These are phyloP conservation scores for Neofelis nebulosa DNA, from an alignment of 2,113 vertebrate genomes.

Conservation along the genomic window DNA sequence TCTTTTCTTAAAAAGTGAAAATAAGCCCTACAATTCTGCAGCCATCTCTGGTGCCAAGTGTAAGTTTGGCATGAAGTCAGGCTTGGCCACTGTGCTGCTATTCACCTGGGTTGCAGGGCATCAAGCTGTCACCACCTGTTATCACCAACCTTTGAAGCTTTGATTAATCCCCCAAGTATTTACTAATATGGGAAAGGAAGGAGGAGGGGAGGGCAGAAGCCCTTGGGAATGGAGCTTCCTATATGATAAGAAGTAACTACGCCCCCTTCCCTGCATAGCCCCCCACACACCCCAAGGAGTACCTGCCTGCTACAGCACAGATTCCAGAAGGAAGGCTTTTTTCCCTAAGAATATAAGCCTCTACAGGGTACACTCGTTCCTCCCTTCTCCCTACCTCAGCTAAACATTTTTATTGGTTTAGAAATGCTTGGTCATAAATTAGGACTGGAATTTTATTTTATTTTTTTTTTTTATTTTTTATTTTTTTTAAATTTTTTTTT, in stretches of 20 bases:
- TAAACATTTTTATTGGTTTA: background rate
- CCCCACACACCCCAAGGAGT: background rate
- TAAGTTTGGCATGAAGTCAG: background rate
- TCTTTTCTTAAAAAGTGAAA: background rate
- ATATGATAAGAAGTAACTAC: background rate
- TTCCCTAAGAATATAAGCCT: background rate
- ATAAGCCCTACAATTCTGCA: background rate
- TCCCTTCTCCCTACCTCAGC: background rate
- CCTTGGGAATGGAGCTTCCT: background rate
- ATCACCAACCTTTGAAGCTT: background rate
- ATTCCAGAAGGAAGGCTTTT: background rate
- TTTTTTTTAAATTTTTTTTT: too few species aligned
- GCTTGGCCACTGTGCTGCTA: background rate
- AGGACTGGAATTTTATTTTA: background rate
- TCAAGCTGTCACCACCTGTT: background rate
- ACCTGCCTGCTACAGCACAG: background rate
- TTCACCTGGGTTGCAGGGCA: background rate
- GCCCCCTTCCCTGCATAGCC: too few species aligned
- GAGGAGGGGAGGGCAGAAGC: background rate
- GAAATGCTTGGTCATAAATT: background rate
- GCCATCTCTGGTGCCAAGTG: background rate
- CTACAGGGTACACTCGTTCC: background rate
- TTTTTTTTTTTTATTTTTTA: too few species aligned
- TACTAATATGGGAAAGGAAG: background rate
- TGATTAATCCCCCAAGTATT: conserved; percentile 19